Percentiles rank a stretch among this genome's conserved stretches.
These are phyloP conservation scores for Crambe crambe DNA, from an alignment of 37 sponge, comb jelly and placozoan genomes.

Conservation along the genomic window DNA sequence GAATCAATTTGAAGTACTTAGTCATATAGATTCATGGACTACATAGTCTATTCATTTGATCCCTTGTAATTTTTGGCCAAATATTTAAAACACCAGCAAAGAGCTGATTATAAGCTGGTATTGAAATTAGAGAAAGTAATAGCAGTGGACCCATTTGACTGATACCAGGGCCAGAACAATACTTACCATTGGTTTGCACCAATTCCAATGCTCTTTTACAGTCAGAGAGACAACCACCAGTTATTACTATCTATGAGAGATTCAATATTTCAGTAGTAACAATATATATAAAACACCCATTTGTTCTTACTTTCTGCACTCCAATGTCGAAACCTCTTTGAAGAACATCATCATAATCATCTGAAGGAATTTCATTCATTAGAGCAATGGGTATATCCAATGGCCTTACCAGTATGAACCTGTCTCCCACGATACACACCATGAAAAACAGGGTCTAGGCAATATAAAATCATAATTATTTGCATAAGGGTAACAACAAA, in stretches of 20 bases:
- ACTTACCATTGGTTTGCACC: conserved; percentile 43
- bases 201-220: conserved; percentile 57
- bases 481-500: no score
- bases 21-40: neutral
- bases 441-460: conserved; percentile 79
- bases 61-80: neutral
- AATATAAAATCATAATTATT: conserved; percentile 1
- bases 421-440: conserved; percentile 80
- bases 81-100: no score
- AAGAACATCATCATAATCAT: conserved; percentile 84
- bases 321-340: conserved; percentile 72
- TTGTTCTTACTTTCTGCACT: conserved; percentile 84
- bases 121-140: no score
- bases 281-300: no score
- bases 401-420: conserved; percentile 70
- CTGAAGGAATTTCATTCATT: no score
- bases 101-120: no score
- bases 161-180: no score
- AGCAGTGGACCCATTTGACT: no score
- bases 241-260: conserved; percentile 72
- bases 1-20: neutral
- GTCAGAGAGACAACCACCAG: conserved; percentile 80
- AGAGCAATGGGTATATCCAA: neutral
- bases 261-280: no score
- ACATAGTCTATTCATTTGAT: neutral